These are phyloP conservation scores for Mythimna ferrago DNA, from an alignment of 2,888 invertebrate species.

Conservation along the genomic window DNA sequence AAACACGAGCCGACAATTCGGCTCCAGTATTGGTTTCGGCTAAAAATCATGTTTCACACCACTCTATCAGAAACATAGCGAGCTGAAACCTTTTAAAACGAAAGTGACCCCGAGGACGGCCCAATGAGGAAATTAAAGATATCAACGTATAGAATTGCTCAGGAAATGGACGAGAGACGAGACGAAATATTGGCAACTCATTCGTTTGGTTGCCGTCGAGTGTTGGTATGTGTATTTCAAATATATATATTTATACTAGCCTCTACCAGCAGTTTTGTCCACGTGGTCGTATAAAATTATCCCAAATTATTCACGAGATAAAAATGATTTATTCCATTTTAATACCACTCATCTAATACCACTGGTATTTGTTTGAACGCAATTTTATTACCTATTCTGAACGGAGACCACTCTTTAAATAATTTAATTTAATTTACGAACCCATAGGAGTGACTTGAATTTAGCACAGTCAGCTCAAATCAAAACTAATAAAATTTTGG, in stretches of 20 bases:
- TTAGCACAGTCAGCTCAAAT: too few relatives aligned
- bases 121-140: conserved; percentile 75
- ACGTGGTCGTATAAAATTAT: too few relatives aligned
- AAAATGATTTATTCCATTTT: too few relatives aligned
- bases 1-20: not conserved
- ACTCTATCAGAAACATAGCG: conserved; percentile 50
- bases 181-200: conserved; percentile 52
- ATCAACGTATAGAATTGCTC: conserved; percentile 71
- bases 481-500: too few relatives aligned
- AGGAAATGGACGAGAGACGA: conserved; percentile 58
- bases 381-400: too few relatives aligned
- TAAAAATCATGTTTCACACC: not conserved
- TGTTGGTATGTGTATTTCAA: conserved; percentile 15
- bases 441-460: too few relatives aligned
- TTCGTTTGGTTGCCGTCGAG: conserved; percentile 33
- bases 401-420: too few relatives aligned
- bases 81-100: conserved; percentile 58
- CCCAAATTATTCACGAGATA: too few relatives aligned
- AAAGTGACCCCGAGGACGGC: conserved; percentile 68
- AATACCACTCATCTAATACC: too few relatives aligned
- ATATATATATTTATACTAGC: not conserved
- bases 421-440: too few relatives aligned
- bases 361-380: too few relatives aligned
- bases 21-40: conserved; percentile 4
- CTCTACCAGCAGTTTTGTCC: not conserved